Conservation (phyloP, 2,797 vertebrate genomes). For the Epinephelus malabaricus region DNA sequence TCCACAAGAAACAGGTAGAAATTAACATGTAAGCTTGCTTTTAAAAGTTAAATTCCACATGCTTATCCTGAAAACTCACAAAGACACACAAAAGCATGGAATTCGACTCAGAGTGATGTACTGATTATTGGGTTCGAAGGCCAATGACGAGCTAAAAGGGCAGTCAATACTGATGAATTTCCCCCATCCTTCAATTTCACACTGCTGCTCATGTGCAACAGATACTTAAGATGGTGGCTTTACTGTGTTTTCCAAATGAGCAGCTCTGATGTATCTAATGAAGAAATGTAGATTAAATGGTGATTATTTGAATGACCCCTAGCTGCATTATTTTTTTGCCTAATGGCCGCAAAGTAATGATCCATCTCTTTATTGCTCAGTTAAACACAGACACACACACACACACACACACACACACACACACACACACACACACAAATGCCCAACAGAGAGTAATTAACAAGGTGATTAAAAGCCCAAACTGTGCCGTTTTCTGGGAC, state of each 20-base stretch:
- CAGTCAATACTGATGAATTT: constrained; percentile 37
- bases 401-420: constrained; percentile 39
- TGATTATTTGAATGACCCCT: constrained; percentile 66
- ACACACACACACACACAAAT: constrained; percentile 30
- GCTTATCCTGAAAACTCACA: constrained; percentile 7
- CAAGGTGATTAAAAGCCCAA: constrained; percentile 55
- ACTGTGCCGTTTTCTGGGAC: constrained; percentile 22
- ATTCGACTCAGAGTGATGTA: constrained; percentile 37
- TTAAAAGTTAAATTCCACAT: constrained; percentile 28
- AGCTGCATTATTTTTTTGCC: constrained; percentile 55
- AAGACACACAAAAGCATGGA: constrained; percentile 37
- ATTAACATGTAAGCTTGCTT: constrained; percentile 21
- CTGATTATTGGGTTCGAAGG: constrained; percentile 46
- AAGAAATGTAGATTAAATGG: constrained; percentile 63
- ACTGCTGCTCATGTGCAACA: constrained; percentile 28
- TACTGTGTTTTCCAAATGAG: constrained; percentile 20
- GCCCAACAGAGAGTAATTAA: constrained; percentile 49
- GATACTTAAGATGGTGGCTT: constrained; percentile 19
- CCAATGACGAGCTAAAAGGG: constrained; percentile 42
- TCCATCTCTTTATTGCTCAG: constrained; percentile 60
- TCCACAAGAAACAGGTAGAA: constrained; percentile 5
- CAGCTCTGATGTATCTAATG: constrained; percentile 40
- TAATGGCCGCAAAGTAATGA: constrained; percentile 71
- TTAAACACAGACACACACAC: constrained; percentile 45
- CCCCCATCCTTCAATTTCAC: constrained; percentile 41